These are phyloP conservation scores for Gorsachius goisagi DNA, from an alignment of 2,113 vertebrate species.

Conservation along the genomic window DNA sequence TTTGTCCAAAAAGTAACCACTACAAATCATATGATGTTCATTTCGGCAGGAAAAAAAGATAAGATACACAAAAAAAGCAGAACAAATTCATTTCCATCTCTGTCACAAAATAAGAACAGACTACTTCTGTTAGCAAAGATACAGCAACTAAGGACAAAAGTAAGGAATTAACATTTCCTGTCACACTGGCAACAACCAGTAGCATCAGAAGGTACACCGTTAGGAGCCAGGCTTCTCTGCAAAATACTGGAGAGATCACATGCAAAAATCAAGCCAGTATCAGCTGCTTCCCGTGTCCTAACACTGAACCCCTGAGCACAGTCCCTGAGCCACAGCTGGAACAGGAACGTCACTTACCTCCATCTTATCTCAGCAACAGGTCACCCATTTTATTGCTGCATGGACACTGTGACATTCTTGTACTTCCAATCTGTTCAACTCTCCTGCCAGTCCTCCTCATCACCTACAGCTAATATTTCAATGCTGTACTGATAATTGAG, in stretches of 20 bases:
- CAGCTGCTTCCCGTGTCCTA: not conserved
- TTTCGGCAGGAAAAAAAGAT: not conserved
- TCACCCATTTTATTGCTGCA: not conserved
- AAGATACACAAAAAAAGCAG: not conserved
- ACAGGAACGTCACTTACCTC: not conserved
- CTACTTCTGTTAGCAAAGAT: constrained; percentile 22
- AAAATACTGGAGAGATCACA: not conserved
- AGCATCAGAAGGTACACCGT: not conserved
- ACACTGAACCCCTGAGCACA: not conserved
- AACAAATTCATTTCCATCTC: not conserved
- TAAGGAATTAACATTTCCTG: constrained; percentile 14
- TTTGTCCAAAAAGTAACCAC: constrained; percentile 11
- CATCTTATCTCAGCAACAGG: not conserved
- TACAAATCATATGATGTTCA: not conserved
- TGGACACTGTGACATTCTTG: not conserved
- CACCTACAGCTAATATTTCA: not conserved
- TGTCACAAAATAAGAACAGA: not conserved
- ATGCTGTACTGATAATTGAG: not conserved
- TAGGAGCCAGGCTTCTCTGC: not conserved
- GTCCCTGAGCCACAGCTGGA: not conserved
- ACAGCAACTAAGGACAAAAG: not conserved
- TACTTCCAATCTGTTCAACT: not conserved
- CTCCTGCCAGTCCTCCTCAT: not conserved
- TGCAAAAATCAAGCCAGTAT: not conserved
- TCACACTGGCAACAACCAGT: not conserved